Evolutionary conservation across 1,140 invertebrate genomes (phyloP), one percentile per base, ranked within the genome.

Genomic region (Bilobella aurantiaca): DNA sequence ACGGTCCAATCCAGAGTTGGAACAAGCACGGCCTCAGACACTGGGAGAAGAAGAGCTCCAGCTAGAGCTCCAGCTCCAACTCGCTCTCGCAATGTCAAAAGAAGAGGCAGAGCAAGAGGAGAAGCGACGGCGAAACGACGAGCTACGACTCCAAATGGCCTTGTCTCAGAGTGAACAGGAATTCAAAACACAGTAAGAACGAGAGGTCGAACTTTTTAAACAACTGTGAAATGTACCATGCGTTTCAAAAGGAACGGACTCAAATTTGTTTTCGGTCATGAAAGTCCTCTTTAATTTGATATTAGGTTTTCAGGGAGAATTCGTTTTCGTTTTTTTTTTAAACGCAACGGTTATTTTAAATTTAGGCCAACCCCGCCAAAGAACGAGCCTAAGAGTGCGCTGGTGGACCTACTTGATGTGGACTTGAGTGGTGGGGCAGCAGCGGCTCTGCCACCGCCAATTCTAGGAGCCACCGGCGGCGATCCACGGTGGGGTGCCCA

Each of bases 61-160:
- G 78, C 79, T 99, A 81, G 96, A 99, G 78, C 81, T 99, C 67
- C 96, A 99, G 78, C 79, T 99, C 65, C 94, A 99, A 80, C 82
- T 99, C 73, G 96, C 96, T 30, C 81, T 99, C 75, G 96, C 96
- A 53, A 96, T 99, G 90, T 96, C 92, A 60, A 87, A 95, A 66
- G 96, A 99, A 78, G 96, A 99, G 81, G 94, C 95, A 29, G 96
- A 99, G 75, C 88, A 96, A 76, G 93, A 98, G 75, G 90, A 97
- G 78, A 86, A 94, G 73, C 86, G 93, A 76, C 82, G 91, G 58
- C 85, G 91, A 67, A 91, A 89, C 73, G 94, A 98, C 77, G 94
- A 96, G 77, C 88, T 98, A 57, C 83, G 94, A 72, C 81, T 98
- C 66, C 91, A 96, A 79, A 82, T 98, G 77, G 95, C 93, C 0